phyloP scores from a whole-genome alignment of 1,140 invertebrate genomes.

The Stenopsyche tienmushanensis region DNA sequence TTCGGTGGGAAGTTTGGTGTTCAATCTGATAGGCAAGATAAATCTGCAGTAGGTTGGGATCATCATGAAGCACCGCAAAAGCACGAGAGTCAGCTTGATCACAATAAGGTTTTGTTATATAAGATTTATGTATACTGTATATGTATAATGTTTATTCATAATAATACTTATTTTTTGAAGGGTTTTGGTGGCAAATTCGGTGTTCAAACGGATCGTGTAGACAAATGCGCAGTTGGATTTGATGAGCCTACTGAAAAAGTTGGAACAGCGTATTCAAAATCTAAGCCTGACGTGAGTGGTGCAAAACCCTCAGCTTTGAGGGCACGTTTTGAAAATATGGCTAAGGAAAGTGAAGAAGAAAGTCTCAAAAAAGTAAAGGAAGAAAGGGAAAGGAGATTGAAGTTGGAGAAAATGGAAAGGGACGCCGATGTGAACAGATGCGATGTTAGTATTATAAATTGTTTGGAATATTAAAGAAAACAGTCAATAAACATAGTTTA shows the following conservation, averaged over 20 bases:
- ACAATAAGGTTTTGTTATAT: constrained; percentile 54
- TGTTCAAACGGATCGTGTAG: constrained; percentile 69
- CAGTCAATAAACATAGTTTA: too few species aligned
- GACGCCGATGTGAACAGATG: constrained; percentile 38
- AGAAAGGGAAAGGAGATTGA: constrained; percentile 52
- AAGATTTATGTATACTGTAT: constrained; percentile 53
- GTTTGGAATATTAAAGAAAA: too few species aligned
- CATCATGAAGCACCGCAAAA: constrained; percentile 67
- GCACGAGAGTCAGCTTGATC: constrained; percentile 74
- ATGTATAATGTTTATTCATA: constrained; percentile 1
- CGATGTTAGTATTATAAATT: constrained; percentile 42
- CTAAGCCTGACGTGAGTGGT: constrained; percentile 67
- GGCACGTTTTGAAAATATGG: constrained; percentile 82
- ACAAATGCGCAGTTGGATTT: constrained; percentile 73
- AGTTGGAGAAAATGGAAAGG: constrained; percentile 46
- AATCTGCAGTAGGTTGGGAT: constrained; percentile 76
- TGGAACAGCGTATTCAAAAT: constrained; percentile 67
- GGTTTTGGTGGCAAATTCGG: constrained; percentile 80
- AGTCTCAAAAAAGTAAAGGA: constrained; percentile 51
- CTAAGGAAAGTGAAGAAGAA: constrained; percentile 69
- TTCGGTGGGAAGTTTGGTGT: constrained; percentile 87
- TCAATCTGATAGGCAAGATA: constrained; percentile 76
- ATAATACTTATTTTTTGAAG: constrained; percentile 44
- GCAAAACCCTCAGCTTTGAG: constrained; percentile 75
- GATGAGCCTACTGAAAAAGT: constrained; percentile 60